Base-by-base conservation (phyloP, 2,888 invertebrate genomes). In the Sabatieria punctata region DNA sequence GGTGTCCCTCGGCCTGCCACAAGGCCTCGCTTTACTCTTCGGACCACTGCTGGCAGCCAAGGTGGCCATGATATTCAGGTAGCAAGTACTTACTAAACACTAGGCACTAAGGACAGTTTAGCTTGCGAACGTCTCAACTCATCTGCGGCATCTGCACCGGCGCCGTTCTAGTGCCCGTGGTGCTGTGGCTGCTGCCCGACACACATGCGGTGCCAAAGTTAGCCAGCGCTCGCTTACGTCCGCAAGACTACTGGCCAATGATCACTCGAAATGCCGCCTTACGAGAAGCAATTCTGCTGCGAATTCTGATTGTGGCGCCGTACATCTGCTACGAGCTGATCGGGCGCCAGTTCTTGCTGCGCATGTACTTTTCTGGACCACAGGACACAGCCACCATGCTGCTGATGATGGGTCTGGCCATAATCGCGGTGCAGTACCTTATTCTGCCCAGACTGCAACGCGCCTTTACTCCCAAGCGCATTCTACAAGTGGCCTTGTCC, bases 311-410 rank as follows among this genome's bases (percentile, higher is more conserved):
- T 30, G 57, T 63, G 30, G 54, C 57, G 21, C 56, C 63, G 40
- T 59, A 60, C 52, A 60, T 63, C 13, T 60, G 60, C 52, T 63
- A 59, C 50, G 63, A 63, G 48, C 56, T 63, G 54, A 60, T 63
- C 49, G 57, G 60, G 0, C 55, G 63, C 23, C 63, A 63, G 54
- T 63, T 60, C 54, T 52, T 63, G 37, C 56, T 63, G 45, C 57
- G 61, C 30, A 51, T 58, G 43, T 60, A 55, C 53, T 60, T 60
- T 61, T 53, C 56, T 48, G 57, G 55, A 48, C 55, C 63, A 41
- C 57, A 54, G 42, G 62, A 63, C 49, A 56, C 56, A 27, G 59
- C 60, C 8, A n/a, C 6, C 24, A 25, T 62, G 8, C 52, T 63
- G 23, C 55, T 60, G 41, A 54, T 54, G 18, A 63, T 63, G 61